Evolutionary conservation across 2,888 invertebrate genomes (phyloP).

Genomic region (Andrena dorsata): DNA sequence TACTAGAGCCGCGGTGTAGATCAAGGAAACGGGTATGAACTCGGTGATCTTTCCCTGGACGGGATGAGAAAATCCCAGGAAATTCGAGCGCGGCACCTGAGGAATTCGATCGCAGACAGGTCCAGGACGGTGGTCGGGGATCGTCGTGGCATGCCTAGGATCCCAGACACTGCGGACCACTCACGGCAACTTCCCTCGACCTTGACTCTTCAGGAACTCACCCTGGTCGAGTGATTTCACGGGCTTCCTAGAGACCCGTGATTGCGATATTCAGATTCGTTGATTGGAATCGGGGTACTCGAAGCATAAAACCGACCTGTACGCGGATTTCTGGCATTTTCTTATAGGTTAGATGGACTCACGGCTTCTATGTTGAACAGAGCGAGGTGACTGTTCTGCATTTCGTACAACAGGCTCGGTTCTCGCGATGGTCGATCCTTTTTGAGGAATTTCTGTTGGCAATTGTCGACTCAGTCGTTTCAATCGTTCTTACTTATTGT

Average conservation of each 20-base stretch:
- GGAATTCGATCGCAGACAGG: slow-evolving; percentile 62
- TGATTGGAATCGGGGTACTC: slow-evolving; percentile 27
- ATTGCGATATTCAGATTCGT: slow-evolving; percentile 52
- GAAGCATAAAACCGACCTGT: slow-evolving; percentile 22
- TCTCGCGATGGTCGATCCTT: too few relatives aligned
- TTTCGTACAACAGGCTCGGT: too few relatives aligned
- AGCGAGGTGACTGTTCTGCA: neutral
- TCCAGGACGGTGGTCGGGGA: slow-evolving; percentile 37
- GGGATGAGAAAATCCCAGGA: slow-evolving; percentile 61
- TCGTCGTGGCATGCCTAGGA: slow-evolving; percentile 54
- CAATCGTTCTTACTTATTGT: too few relatives aligned
- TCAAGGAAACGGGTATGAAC: neutral
- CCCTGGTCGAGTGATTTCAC: slow-evolving; percentile 16
- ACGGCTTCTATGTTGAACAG: neutral
- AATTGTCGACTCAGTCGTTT: too few relatives aligned
- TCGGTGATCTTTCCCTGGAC: neutral
- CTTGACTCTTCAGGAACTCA: slow-evolving; percentile 63
- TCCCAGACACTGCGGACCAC: slow-evolving; percentile 54
- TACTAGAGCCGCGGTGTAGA: neutral
- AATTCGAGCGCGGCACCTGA: slow-evolving; percentile 50
- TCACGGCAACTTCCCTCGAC: slow-evolving; percentile 54
- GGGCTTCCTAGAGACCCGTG: neutral
- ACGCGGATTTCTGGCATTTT: slow-evolving; percentile 8
- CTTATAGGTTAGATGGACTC: neutral
- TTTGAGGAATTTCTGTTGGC: too few relatives aligned